phyloP scores from a whole-genome alignment of 2,888 invertebrate species.

The Cartodere bifasciata region DNA sequence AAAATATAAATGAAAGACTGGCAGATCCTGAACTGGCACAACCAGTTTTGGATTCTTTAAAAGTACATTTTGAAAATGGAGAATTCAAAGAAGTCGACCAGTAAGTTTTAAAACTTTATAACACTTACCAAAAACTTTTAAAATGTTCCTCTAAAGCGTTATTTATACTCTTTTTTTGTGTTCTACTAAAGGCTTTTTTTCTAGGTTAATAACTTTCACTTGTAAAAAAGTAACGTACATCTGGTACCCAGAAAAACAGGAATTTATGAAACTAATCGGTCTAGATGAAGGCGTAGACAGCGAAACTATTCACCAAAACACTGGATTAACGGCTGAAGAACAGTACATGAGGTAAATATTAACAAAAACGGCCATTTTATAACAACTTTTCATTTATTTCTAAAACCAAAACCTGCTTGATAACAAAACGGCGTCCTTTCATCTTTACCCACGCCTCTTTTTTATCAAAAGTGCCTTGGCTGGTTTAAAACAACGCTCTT shows the following conservation, averaged over 20 bases:
- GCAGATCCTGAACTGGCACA: slow-evolving; percentile 13
- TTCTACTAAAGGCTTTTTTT: slow-evolving; percentile 8
- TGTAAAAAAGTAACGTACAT: slow-evolving; percentile 76
- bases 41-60: slow-evolving; percentile 17
- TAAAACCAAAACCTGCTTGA: not conserved
- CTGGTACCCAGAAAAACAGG: slow-evolving; percentile 58
- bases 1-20: slow-evolving; percentile 23
- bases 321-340: slow-evolving; percentile 44
- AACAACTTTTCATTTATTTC: slow-evolving; percentile 1
- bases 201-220: slow-evolving; percentile 45
- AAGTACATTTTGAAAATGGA: slow-evolving; percentile 32
- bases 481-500: slow-evolving; percentile 1
- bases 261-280: slow-evolving; percentile 61
- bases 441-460: too few relatives aligned
- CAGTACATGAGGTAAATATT: slow-evolving; percentile 50
- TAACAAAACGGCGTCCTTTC: not conserved
- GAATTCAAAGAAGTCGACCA: slow-evolving; percentile 29
- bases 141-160: too few relatives aligned
- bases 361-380: slow-evolving; percentile 16
- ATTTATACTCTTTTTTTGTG: too few relatives aligned
- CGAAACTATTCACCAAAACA: slow-evolving; percentile 49
- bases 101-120: slow-evolving; percentile 17
- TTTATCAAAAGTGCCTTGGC: too few relatives aligned
- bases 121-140: not conserved
- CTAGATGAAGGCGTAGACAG: slow-evolving; percentile 56